Evolutionary conservation across 1,140 invertebrate genomes (phyloP), one percentile per base, ranked within the genome.

Genomic region (Eueides isabella): DNA sequence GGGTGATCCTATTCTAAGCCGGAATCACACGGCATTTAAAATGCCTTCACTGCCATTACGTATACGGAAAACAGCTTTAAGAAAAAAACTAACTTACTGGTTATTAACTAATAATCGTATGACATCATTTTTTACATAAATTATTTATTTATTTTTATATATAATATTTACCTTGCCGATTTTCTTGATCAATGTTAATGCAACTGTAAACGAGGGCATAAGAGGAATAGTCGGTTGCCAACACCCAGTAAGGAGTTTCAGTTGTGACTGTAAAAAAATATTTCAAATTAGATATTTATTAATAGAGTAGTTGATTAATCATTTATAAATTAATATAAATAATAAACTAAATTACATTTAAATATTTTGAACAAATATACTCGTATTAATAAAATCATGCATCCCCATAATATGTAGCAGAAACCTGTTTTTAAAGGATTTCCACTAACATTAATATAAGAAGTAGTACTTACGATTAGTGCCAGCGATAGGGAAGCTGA

Each of bases 191-290:
- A 4, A 86, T 7, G 73, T 91, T 84, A 0, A 67, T 35, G 71
- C 91, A 92, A 5, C 84, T 83, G 63, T 92, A 92, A 0, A 91
- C 90, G 3, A 92, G 69, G 6, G 91, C 80, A 61, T 89, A 92
- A 0, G 75, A 72, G 0, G n/a, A 33, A 35, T 93, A 93, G 67
- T 93, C 85, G 5, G 91, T 93, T 0, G 71, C 76, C 23, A 93
- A 67, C 0, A 93, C 86, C 89, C 89, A 92, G 73, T 91, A 91
- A 23, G 48, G 48, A 55, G 23, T 55, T 55, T 55, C 48, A n/a
- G 48, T 55, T 26, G 48, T 26, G 9, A 23, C 48, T 55, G 48
- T 0, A 26, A 55, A 26, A 55, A 4, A 55, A 76, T 83, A 62
- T 7, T 7, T 19, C 6, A 44, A 44, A n/a, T 7, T 44, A 38